Evolutionary conservation across 2,888 invertebrate genomes (phyloP), one percentile per base, ranked within the genome.

Genomic region (Bursaphelenchus okinawaensis): DNA sequence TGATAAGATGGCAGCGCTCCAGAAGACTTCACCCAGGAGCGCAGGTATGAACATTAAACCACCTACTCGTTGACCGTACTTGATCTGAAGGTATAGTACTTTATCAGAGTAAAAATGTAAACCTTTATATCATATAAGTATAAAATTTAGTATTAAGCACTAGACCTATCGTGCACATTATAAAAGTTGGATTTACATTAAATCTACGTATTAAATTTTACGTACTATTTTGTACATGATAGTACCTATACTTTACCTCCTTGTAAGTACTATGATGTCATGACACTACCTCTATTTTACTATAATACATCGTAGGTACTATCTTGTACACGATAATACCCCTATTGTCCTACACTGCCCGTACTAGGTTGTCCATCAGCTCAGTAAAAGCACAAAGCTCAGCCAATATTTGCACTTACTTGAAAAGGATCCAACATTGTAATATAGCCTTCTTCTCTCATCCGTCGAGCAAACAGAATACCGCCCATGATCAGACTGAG

Each of bases 1-100:
- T 0, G 95, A 93, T 62, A 96, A 87, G 77, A 96, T 95, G 62
- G 95, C 95, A 0, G 95, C 96, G 0, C 95, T 94, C 96, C 96
- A 96, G 86, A 98, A 96, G 6, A 94, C 92, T 86, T 96, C 96
- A 7, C 96, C 96, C 80, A 93, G 91, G 1, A 98, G 88, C 0
- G 96, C 95, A 3, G 96, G 96, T 77, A 96, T 86, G 85, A 94
- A 96, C 73, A 96, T 87, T 70, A 96, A 86, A 0, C 95, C 95
- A 24, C 96, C 96, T 92, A 96, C 95, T 72, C 95, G 88, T 84
- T 92, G 91, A 23, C 96, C 96, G 84, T 95, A 95, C 65, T 90
- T 89, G 84, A 92, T 92, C 86, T 96, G 94, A 79, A 66, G n/a
- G n/a, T n/a, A n/a, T n/a, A 55, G 4, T 26, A 20, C 22, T 9